Evolutionary conservation across 2,113 vertebrate species (phyloP).

Genomic region (Pelecanus crispus): DNA sequence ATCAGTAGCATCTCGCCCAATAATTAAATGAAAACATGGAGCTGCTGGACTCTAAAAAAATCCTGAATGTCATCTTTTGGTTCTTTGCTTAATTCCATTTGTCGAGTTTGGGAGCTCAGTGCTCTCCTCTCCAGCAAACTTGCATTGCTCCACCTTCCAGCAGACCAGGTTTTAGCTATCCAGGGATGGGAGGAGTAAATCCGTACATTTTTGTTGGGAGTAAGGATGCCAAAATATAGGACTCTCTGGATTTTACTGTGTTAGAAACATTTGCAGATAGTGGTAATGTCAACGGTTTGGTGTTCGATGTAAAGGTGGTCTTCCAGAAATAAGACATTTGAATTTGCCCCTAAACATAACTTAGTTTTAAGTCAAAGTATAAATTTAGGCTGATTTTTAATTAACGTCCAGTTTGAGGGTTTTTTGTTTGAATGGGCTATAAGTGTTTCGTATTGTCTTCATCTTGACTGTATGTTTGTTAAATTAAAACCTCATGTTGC

Average conservation of each 20-base stretch:
- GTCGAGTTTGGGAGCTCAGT: not conserved
- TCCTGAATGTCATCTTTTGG: not conserved
- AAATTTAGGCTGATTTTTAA: not conserved
- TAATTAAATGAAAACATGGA: not conserved
- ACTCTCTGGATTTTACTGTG: not conserved
- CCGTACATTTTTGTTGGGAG: not conserved
- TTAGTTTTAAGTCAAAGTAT: not conserved
- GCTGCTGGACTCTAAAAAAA: not conserved
- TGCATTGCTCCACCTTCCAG: not conserved
- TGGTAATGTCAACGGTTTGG: not conserved
- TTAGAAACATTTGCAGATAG: not conserved
- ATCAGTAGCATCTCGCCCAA: not conserved
- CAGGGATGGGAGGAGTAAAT: not conserved
- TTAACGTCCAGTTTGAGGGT: not conserved
- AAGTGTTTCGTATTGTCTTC: not conserved
- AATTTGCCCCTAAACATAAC: not conserved
- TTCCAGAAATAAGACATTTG: not conserved
- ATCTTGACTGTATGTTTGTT: not conserved
- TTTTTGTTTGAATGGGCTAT: not conserved
- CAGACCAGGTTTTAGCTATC: not conserved
- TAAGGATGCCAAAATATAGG: not conserved
- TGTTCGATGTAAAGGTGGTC: not conserved
- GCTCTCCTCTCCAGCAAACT: not conserved
- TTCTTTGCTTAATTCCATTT: not conserved
- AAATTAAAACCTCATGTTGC: not conserved